A percentile compares a stretch with the other conserved stretches of the same genome.
These are phyloP conservation scores for Camponotus vicinus DNA, from an alignment of 1,140 invertebrate species.

Conservation along the genomic window DNA sequence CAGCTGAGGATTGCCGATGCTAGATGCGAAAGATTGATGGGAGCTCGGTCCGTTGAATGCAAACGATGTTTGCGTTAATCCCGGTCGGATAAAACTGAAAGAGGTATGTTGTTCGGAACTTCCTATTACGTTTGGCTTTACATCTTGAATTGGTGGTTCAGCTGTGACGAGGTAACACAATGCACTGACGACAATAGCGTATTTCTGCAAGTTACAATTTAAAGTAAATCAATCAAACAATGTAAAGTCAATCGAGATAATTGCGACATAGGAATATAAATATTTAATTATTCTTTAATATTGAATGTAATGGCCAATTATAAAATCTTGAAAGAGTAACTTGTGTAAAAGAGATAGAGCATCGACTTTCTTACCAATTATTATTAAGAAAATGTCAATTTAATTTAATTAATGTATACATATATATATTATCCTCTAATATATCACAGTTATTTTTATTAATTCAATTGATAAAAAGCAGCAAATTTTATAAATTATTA, in stretches of 20 bases:
- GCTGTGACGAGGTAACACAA: constrained; percentile 44
- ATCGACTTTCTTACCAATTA: no score
- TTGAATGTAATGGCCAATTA: background rate
- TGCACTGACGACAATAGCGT: constrained; percentile 40
- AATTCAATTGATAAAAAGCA: background rate
- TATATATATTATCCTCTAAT: no score
- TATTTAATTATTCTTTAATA: background rate
- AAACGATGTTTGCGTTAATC: constrained; percentile 81
- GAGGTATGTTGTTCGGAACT: constrained; percentile 80
- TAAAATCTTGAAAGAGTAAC: background rate
- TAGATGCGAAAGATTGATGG: constrained; percentile 81
- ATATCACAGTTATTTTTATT: background rate
- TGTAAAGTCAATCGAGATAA: constrained; percentile 8
- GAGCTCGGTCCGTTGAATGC: constrained; percentile 81
- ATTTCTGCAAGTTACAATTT: constrained; percentile 68
- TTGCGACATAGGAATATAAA: background rate
- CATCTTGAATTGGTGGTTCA: constrained; percentile 71
- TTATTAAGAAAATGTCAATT: background rate
- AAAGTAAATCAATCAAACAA: no score
- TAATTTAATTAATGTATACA: background rate
- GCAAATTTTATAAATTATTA: background rate
- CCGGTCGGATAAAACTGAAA: constrained; percentile 81
- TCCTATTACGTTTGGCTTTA: constrained; percentile 77
- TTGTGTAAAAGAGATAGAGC: background rate
- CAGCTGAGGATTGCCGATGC: constrained; percentile 80